A percentile compares a stretch with the other conserved stretches of the same genome.
Evolutionary conservation across 2,113 vertebrate genomes (phyloP).

Genomic region (Pygoscelis adeliae): DNA sequence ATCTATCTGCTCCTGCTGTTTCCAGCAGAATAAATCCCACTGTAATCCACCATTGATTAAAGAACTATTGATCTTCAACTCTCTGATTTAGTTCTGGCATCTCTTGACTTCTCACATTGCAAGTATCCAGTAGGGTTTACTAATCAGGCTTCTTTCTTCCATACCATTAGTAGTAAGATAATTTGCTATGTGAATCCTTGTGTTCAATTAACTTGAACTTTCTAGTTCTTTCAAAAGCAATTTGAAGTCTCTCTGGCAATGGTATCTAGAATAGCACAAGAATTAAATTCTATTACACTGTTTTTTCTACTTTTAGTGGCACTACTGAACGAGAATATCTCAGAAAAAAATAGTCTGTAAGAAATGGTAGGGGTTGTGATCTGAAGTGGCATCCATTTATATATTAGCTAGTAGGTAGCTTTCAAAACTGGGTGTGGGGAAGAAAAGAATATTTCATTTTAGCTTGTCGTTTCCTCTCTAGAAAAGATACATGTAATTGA

Average conservation of each 20-base stretch:
- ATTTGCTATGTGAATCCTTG: conserved; percentile 39
- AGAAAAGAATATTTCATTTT: not conserved
- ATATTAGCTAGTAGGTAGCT: not conserved
- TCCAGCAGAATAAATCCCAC: conserved; percentile 44
- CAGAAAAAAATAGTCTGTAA: not conserved
- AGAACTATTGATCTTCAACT: conserved; percentile 64
- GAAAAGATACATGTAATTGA: not conserved
- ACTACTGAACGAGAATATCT: not conserved
- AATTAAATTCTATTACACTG: conserved; percentile 8
- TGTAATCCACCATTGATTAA: conserved; percentile 63
- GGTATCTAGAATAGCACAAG: not conserved
- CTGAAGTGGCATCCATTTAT: not conserved
- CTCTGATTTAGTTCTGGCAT: conserved; percentile 46
- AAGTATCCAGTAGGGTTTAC: conserved; percentile 28
- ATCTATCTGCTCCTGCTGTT: conserved; percentile 36
- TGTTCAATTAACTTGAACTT: conserved; percentile 56
- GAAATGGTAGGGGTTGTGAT: not conserved
- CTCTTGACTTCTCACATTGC: not conserved
- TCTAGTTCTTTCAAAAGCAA: conserved; percentile 6
- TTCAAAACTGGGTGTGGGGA: not conserved
- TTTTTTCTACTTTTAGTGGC: not conserved
- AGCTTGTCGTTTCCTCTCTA: not conserved
- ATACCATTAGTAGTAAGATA: conserved; percentile 38
- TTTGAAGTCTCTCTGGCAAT: conserved; percentile 24
- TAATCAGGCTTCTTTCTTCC: conserved; percentile 48